phyloP scores from a whole-genome alignment of 2,888 invertebrate species.

The Brachypalpus laphriformis region DNA sequence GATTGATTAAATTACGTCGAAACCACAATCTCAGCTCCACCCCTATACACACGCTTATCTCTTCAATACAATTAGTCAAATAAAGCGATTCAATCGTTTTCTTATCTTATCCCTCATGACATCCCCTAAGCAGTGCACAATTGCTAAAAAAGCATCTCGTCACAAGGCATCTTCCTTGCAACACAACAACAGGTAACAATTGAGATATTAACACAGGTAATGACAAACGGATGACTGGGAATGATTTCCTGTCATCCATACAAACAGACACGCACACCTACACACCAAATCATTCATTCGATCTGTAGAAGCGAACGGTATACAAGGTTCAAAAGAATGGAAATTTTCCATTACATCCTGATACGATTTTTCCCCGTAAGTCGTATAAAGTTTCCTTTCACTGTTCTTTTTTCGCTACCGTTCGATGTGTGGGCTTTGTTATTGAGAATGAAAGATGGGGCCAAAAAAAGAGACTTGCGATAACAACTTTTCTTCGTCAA shows the following conservation, averaged over 20 bases:
- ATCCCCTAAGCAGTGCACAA: slow-evolving; percentile 46
- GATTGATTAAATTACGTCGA: slow-evolving; percentile 47
- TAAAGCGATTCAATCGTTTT: slow-evolving; percentile 67
- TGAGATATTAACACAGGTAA: slow-evolving; percentile 67
- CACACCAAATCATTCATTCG: neutral
- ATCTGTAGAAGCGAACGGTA: slow-evolving; percentile 23
- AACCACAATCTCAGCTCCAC: slow-evolving; percentile 30
- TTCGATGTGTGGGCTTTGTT: slow-evolving; percentile 2
- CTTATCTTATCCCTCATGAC: slow-evolving; percentile 56
- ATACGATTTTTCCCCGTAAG: slow-evolving; percentile 27
- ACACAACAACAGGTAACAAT: slow-evolving; percentile 64
- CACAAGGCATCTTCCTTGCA: slow-evolving; percentile 31
- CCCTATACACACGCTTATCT: slow-evolving; percentile 11
- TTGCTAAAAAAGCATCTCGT: slow-evolving; percentile 7
- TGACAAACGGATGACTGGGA: slow-evolving; percentile 67
- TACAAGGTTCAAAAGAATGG: slow-evolving; percentile 44
- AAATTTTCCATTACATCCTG: slow-evolving; percentile 53
- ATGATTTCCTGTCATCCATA: slow-evolving; percentile 42
- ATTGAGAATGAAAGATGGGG: neutral
- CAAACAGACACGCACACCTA: neutral
- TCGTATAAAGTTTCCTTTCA: slow-evolving; percentile 42
- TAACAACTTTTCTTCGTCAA: slow-evolving; percentile 60
- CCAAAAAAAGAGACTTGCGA: slow-evolving; percentile 8
- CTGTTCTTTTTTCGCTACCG: neutral
- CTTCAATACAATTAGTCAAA: slow-evolving; percentile 65